These are phyloP conservation scores for Acridotheres tristis DNA, from an alignment of 2,797 vertebrate genomes.

Conservation along the genomic window DNA sequence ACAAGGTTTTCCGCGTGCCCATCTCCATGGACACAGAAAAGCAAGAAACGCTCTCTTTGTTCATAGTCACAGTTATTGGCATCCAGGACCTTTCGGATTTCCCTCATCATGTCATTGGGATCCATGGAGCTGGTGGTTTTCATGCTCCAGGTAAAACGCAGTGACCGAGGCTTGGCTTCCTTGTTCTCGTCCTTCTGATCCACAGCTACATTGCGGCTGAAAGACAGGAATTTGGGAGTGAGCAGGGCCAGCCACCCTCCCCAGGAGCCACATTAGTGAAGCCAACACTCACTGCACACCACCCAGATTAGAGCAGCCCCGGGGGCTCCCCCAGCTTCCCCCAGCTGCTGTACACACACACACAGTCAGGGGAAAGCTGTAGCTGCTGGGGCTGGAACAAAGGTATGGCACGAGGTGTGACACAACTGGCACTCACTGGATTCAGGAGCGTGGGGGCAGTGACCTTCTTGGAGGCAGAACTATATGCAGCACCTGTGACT, in stretches of 20 bases:
- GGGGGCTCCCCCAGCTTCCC: background rate
- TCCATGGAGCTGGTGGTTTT: constrained; percentile 92
- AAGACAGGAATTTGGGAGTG: constrained; percentile 49
- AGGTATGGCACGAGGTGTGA: background rate
- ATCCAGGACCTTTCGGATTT: constrained; percentile 88
- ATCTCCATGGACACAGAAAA: constrained; percentile 89
- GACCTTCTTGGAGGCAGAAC: background rate
- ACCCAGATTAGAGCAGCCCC: background rate
- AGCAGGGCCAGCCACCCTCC: background rate
- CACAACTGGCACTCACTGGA: constrained; percentile 10
- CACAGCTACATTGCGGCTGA: constrained; percentile 92
- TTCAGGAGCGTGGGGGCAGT: background rate
- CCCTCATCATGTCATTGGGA: constrained; percentile 88
- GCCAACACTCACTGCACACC: background rate
- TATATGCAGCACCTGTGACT: background rate
- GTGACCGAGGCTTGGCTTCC: constrained; percentile 88
- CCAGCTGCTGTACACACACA: background rate
- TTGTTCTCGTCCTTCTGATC: constrained; percentile 94
- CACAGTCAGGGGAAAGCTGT: background rate
- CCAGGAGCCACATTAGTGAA: background rate
- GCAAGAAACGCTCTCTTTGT: constrained; percentile 88
- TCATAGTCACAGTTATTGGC: constrained; percentile 91
- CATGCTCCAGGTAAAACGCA: constrained; percentile 93
- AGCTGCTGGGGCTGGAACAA: background rate
- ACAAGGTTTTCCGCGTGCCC: constrained; percentile 87